Evolutionary conservation across 2,113 vertebrate species (phyloP), one percentile per base, ranked within the genome.

Genomic region (Stigmatopora nigra): DNA sequence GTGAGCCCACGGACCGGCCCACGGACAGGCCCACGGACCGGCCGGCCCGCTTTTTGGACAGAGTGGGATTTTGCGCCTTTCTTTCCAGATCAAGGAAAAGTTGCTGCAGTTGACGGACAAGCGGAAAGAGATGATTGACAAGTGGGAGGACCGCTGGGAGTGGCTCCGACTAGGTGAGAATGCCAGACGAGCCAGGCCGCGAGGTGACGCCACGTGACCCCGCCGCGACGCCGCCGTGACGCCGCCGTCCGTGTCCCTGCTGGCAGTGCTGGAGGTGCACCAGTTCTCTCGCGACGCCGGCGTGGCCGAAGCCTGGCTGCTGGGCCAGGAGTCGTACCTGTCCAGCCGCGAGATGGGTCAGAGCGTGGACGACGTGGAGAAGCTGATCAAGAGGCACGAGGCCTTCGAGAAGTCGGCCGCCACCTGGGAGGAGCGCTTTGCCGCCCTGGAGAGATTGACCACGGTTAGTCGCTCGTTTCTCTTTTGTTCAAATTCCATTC

Each of bases 351-450:
- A 96, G 82, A 92, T 98, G 7, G 97, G 97, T 2, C 94, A 94
- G 88, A 98, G 89, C 0, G 97, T 98, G 51, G 97, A 98, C 1
- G 96, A 99, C 79, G 96, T 99, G 80, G 97, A 99, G 88, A 98
- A 98, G 36, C 86, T 99, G 70, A 97, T 99, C 88, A 99, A 99
- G 77, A 87, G 97, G 35, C 97, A 99, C 0, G 97, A 99, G 88
- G 96, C 97, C 0, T 99, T 99, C 67, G 97, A 99, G 79, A 99
- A 99, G 82, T 99, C 97, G 0, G 97, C 96, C 14, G 96, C 97
- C 7, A 99, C 97, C 71, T 99, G 97, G 97, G 96, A 99, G 12
- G 97, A 99, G 75, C 92, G 97, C 35, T 99, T 98, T 83, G 88
- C 94, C 0, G 97, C 95, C 0, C 88, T 99, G 88, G 96, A 99